Conservation (phyloP, 2,113 vertebrate species). For the Otocyon megalotis region DNA sequence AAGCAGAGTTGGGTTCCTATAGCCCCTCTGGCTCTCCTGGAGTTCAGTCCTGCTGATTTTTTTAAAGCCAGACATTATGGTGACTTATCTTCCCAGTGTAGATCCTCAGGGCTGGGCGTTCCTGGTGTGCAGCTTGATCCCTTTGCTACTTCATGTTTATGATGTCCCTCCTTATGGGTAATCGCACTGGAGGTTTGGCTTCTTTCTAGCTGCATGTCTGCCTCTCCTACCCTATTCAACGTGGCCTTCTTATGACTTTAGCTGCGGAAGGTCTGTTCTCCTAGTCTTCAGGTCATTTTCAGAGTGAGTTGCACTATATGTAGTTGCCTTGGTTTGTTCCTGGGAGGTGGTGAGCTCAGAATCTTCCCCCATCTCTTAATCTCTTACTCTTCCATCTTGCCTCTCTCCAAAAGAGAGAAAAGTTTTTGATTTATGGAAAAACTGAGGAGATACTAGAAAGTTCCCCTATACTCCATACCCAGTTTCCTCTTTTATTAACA, state of each 20-base stretch:
- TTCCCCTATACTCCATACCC: background rate
- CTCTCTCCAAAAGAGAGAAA: background rate
- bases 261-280: background rate
- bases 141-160: background rate
- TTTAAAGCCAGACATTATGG: background rate
- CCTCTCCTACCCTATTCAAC: background rate
- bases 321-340: background rate
- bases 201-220: background rate
- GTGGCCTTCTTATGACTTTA: background rate
- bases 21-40: background rate
- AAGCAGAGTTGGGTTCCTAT: background rate
- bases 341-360: background rate
- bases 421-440: background rate
- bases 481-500: background rate
- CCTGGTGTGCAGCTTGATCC: background rate
- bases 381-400: background rate
- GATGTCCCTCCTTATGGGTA: background rate
- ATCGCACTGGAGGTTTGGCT: background rate
- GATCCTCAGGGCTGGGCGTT: background rate
- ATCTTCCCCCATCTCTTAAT: background rate
- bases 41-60: background rate
- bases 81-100: background rate
- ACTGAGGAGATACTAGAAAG: background rate
- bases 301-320: background rate
- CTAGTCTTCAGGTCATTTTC: background rate